Conservation (phyloP, 2,888 invertebrate genomes). For the Luffia ferchaultella region DNA sequence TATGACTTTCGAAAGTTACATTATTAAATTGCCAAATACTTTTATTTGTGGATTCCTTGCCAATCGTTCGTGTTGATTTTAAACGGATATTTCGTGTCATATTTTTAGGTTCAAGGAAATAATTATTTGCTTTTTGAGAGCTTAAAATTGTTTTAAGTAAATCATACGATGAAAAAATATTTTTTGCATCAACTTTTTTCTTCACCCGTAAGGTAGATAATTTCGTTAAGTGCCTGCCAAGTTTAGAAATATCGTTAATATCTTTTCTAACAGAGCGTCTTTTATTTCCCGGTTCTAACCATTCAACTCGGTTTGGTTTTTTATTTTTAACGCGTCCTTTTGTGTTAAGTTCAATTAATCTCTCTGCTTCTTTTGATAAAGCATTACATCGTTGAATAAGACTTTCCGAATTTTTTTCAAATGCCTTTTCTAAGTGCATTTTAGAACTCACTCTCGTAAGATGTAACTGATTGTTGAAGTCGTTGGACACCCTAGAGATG, state of each 20-base stretch:
- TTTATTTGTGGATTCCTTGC: slow-evolving; percentile 1
- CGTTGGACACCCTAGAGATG: too few relatives aligned
- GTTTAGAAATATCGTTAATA: slow-evolving; percentile 19
- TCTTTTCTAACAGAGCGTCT: slow-evolving; percentile 15
- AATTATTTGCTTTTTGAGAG: slow-evolving; percentile 15
- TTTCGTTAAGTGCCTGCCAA: slow-evolving; percentile 1
- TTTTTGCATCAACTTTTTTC: slow-evolving; percentile 13
- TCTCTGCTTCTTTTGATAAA: slow-evolving; percentile 16
- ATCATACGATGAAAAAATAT: slow-evolving; percentile 32
- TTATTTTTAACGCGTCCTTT: slow-evolving; percentile 13
- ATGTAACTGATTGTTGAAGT: too few relatives aligned
- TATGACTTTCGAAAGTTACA: slow-evolving; percentile 33
- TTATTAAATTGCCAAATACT: slow-evolving; percentile 9
- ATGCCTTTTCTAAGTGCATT: slow-evolving; percentile 9
- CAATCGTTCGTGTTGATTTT: too few relatives aligned
- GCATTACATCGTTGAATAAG: slow-evolving; percentile 21
- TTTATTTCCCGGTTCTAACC: slow-evolving; percentile 16
- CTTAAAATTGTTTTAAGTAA: slow-evolving; percentile 32
- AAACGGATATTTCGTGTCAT: too few relatives aligned
- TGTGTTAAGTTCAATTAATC: slow-evolving; percentile 14
- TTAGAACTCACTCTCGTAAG: too few relatives aligned
- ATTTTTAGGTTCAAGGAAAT: not conserved
- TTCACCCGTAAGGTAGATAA: not conserved
- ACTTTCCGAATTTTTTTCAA: slow-evolving; percentile 19
- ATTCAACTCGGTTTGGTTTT: slow-evolving; percentile 17